Conservation (phyloP, 2,797 vertebrate species). For the Graptemys geographica region DNA sequence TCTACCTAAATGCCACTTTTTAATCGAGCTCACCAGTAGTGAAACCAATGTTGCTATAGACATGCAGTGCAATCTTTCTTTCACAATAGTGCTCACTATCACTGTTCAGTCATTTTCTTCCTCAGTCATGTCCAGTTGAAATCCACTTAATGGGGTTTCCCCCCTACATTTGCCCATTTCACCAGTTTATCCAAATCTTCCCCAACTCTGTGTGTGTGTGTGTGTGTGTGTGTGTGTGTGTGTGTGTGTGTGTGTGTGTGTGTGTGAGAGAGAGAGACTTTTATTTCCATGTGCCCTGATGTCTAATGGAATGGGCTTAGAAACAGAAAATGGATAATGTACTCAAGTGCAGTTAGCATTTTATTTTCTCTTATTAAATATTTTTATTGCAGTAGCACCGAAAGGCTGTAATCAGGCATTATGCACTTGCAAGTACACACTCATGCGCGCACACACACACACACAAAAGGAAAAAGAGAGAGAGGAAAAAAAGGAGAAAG, state of each 20-base stretch:
- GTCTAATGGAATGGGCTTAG: background rate
- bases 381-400: background rate
- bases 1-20: background rate
- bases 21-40: background rate
- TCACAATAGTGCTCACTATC: background rate
- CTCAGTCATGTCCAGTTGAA: background rate
- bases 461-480: no score
- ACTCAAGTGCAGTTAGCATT: background rate
- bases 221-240: background rate
- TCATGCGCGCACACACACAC: background rate
- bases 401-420: background rate
- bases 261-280: background rate
- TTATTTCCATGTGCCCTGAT: background rate
- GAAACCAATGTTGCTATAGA: background rate
- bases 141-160: background rate
- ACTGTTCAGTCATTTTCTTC: background rate
- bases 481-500: background rate
- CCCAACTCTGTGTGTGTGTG: background rate
- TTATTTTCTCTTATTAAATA: background rate
- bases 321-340: background rate
- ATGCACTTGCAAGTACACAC: background rate
- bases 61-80: background rate
- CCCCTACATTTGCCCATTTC: background rate
- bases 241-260: background rate
- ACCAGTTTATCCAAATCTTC: background rate